A percentile compares a stretch with the other conserved stretches of the same genome.
Conservation (phyloP, 2,888 invertebrate species). For the Zele albiditarsus region DNA sequence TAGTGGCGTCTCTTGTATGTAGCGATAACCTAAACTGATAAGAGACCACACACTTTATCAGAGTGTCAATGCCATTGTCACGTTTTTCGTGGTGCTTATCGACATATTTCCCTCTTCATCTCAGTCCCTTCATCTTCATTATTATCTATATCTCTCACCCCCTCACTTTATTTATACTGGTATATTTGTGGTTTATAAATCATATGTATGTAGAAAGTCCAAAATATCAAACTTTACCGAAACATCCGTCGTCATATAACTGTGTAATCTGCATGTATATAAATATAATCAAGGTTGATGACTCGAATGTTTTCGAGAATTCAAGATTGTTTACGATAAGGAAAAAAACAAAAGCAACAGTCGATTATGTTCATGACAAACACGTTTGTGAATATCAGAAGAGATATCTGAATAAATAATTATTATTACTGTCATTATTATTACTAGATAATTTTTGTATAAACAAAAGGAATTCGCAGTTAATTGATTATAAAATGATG, state of each 20-base stretch:
- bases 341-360: background rate
- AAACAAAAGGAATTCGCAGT: too few relatives aligned
- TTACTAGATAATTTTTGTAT: too few relatives aligned
- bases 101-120: background rate
- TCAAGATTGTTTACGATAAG: background rate
- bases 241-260: background rate
- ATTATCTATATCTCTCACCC: background rate
- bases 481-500: too few relatives aligned
- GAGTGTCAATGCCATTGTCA: constrained; percentile 47
- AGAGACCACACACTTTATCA: constrained; percentile 18
- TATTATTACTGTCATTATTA: too few relatives aligned
- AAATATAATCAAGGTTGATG: background rate
- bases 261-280: background rate
- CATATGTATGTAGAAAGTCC: background rate
- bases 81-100: constrained; percentile 34
- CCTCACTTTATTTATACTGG: background rate
- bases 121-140: background rate
- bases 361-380: background rate
- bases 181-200: background rate
- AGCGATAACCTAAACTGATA: constrained; percentile 36
- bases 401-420: too few relatives aligned
- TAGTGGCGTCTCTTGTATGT: background rate
- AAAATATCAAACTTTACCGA: background rate
- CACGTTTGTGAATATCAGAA: background rate
- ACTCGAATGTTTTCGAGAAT: background rate